These are phyloP conservation scores for Psittacula cyanocephala DNA, from an alignment of 2,113 vertebrate genomes.

Conservation along the genomic window DNA sequence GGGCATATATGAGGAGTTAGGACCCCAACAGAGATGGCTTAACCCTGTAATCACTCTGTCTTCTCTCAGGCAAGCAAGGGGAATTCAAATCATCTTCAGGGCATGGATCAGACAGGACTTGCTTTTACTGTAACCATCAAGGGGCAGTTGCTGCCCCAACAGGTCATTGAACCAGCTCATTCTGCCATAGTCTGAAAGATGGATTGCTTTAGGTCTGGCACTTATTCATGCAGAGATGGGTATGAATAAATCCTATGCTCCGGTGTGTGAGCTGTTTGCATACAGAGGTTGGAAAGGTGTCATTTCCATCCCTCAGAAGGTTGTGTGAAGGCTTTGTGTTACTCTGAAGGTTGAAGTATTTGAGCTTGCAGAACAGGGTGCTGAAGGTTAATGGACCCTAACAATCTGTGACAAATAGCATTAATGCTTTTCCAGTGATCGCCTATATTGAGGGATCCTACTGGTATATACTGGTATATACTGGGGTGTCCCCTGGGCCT, in stretches of 20 bases:
- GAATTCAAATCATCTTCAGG: neutral
- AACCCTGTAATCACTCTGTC: neutral
- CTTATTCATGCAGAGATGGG: neutral
- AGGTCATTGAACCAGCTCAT: conserved; percentile 15
- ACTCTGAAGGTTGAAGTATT: neutral
- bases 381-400: neutral
- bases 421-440: neutral
- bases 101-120: neutral
- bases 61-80: neutral
- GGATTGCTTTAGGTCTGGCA: neutral
- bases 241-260: neutral
- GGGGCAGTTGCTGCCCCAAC: neutral
- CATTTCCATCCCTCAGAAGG: fast-evolving
- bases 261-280: neutral
- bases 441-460: neutral
- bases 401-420: neutral
- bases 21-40: neutral
- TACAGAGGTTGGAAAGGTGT: neutral
- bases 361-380: neutral
- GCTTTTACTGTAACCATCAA: conserved; percentile 6
- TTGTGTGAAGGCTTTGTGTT: neutral
- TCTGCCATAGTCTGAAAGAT: neutral
- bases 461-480: neutral
- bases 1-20: neutral
- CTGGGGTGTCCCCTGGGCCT: neutral